Conservation (phyloP, 1,140 invertebrate genomes). For the Brachionus calyciflorus region DNA sequence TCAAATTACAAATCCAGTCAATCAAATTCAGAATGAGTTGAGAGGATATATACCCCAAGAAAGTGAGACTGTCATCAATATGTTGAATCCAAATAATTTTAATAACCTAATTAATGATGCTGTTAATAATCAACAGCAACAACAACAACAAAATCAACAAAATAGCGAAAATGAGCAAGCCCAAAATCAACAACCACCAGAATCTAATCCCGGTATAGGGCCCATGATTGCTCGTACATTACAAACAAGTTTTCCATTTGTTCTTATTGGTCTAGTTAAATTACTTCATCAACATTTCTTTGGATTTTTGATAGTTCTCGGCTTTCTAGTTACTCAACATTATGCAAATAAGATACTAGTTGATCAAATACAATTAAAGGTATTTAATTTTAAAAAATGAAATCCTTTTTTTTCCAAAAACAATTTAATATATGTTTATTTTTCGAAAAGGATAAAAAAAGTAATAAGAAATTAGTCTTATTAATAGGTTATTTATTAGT, state of each 20-base stretch:
- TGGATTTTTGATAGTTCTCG: conserved; percentile 36
- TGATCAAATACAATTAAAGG: conserved; percentile 36
- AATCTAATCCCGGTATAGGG: background rate
- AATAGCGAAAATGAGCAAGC: background rate
- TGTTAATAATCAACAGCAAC: background rate
- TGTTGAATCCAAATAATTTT: background rate
- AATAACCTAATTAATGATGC: background rate
- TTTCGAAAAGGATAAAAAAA: conserved; percentile 25
- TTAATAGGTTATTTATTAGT: background rate
- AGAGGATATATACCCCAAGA: background rate
- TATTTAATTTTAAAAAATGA: background rate
- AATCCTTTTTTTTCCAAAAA: background rate
- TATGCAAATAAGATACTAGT: conserved; percentile 22
- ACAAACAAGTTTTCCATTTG: conserved; percentile 33
- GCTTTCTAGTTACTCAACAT: conserved; percentile 21
- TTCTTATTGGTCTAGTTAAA: conserved; percentile 36
- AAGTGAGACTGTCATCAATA: background rate
- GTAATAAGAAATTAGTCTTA: background rate
- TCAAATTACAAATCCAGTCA: too few relatives aligned
- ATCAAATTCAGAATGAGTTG: too few relatives aligned
- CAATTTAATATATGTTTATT: background rate
- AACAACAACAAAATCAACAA: background rate
- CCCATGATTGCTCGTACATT: background rate
- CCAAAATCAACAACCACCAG: too few relatives aligned
- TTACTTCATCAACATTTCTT: conserved; percentile 41